A percentile compares a stretch with the other conserved stretches of the same genome.
Conservation (phyloP, 2,888 invertebrate species). For the Chrysolina oricalcia region DNA sequence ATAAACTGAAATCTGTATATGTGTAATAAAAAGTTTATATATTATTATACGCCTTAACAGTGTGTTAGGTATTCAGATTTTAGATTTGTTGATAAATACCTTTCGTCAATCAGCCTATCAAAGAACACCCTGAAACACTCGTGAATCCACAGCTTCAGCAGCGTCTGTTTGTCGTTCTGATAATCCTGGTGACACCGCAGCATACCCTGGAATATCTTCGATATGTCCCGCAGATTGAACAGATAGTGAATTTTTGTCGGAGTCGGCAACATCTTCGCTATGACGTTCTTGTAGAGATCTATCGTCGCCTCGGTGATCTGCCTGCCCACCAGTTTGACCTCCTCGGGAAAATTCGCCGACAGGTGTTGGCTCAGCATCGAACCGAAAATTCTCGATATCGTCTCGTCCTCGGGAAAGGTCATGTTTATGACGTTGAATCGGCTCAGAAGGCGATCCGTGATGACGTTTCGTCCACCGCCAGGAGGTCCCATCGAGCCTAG, state of each 20-base stretch:
- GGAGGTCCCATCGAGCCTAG: slow-evolving; percentile 90
- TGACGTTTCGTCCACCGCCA: slow-evolving; percentile 88
- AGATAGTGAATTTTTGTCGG: slow-evolving; percentile 93
- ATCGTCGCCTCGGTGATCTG: slow-evolving; percentile 84
- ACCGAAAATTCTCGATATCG: slow-evolving; percentile 87
- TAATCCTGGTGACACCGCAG: slow-evolving; percentile 84
- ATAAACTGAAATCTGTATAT: no score
- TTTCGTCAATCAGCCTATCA: slow-evolving; percentile 87
- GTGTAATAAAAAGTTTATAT: no score
- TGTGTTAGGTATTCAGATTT: background rate
- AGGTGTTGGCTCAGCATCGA: slow-evolving; percentile 89
- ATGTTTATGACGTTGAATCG: slow-evolving; percentile 86
- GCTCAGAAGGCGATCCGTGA: slow-evolving; percentile 85
- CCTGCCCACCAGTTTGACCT: slow-evolving; percentile 82
- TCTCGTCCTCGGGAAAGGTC: slow-evolving; percentile 86
- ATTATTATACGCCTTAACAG: no score
- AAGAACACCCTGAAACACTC: slow-evolving; percentile 89
- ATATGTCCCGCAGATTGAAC: slow-evolving; percentile 91
- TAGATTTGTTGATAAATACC: slow-evolving; percentile 68
- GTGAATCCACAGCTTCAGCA: slow-evolving; percentile 89
- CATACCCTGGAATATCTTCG: slow-evolving; percentile 88
- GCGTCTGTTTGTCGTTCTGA: slow-evolving; percentile 81
- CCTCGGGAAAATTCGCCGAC: slow-evolving; percentile 82
- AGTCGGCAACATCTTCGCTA: slow-evolving; percentile 85
- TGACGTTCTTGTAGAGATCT: slow-evolving; percentile 84